A percentile compares a stretch with the other conserved stretches of the same genome.
Conservation (phyloP, 2,113 vertebrate genomes). For the Myotis brandtii region DNA sequence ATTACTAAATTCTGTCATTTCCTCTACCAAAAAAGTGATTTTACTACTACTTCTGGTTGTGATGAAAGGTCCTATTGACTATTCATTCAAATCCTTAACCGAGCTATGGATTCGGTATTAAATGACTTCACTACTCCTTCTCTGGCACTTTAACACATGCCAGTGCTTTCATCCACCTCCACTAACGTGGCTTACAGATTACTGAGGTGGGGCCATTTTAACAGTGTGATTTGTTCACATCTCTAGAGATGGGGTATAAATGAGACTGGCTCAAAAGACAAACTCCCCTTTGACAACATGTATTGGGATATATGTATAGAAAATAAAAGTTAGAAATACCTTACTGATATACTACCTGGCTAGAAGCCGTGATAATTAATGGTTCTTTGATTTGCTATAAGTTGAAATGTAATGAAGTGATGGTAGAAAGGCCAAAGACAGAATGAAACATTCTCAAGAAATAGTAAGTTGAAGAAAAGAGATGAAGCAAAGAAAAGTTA, state of each 20-base stretch:
- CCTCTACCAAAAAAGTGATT: conserved; percentile 78
- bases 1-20: conserved; percentile 79
- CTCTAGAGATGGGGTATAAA: conserved; percentile 66
- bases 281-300: conserved; percentile 63
- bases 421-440: conserved; percentile 28
- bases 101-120: conserved; percentile 65
- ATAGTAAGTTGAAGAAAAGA: background rate
- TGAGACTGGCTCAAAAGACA: conserved; percentile 54
- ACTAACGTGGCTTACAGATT: conserved; percentile 64
- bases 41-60: conserved; percentile 79
- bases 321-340: conserved; percentile 36
- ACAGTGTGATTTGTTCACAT: conserved; percentile 66
- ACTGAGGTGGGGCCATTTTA: conserved; percentile 61
- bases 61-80: conserved; percentile 80
- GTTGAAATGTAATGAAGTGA: conserved; percentile 34
- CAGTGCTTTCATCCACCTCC: conserved; percentile 75
- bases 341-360: background rate
- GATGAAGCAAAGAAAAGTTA: background rate
- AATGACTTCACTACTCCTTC: conserved; percentile 78
- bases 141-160: conserved; percentile 59
- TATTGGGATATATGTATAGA: background rate
- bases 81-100: conserved; percentile 64
- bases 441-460: conserved; percentile 41
- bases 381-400: conserved; percentile 53
- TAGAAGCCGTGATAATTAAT: conserved; percentile 47